Evolutionary conservation across 2,797 vertebrate genomes (phyloP).

Genomic region (Triplophysa yarkandensis): DNA sequence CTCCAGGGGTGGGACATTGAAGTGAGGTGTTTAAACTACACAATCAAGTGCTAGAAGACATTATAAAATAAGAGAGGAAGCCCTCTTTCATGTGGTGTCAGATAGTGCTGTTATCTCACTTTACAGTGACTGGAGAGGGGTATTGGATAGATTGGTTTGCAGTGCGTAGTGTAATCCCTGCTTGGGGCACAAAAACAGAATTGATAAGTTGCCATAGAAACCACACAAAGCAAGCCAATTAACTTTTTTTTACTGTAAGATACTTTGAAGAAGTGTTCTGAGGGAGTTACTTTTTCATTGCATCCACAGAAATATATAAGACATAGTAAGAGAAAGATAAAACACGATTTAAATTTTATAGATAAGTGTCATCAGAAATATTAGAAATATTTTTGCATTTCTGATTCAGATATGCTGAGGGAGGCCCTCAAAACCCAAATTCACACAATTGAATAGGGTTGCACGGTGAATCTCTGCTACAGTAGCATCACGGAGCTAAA

Average conservation of each 20-base stretch:
- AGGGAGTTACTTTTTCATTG: not conserved
- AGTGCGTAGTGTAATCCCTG: constrained; percentile 41
- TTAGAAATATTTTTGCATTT: too few relatives aligned
- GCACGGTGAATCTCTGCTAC: too few relatives aligned
- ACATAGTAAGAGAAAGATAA: too few relatives aligned
- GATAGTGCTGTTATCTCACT: constrained; percentile 44
- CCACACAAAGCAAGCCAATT: constrained; percentile 30
- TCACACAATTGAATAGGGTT: too few relatives aligned
- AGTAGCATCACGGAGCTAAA: too few relatives aligned
- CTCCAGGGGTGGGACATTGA: constrained; percentile 19
- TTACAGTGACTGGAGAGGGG: constrained; percentile 30
- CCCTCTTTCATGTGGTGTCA: constrained; percentile 37
- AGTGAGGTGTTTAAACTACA: constrained; percentile 46
- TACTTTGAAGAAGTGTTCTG: constrained; percentile 12
- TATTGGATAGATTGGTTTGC: constrained; percentile 39
- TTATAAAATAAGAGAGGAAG: constrained; percentile 20
- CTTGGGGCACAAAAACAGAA: constrained; percentile 29
- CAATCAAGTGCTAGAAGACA: constrained; percentile 24
- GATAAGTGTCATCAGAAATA: too few relatives aligned
- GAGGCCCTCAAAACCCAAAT: too few relatives aligned
- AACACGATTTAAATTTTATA: too few relatives aligned
- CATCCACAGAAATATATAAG: too few relatives aligned
- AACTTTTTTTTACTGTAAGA: constrained; percentile 15
- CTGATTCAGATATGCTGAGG: too few relatives aligned
- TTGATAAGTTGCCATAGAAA: constrained; percentile 48